Conservation (phyloP, 1,140 invertebrate species). For the Uloborus diversus region DNA sequence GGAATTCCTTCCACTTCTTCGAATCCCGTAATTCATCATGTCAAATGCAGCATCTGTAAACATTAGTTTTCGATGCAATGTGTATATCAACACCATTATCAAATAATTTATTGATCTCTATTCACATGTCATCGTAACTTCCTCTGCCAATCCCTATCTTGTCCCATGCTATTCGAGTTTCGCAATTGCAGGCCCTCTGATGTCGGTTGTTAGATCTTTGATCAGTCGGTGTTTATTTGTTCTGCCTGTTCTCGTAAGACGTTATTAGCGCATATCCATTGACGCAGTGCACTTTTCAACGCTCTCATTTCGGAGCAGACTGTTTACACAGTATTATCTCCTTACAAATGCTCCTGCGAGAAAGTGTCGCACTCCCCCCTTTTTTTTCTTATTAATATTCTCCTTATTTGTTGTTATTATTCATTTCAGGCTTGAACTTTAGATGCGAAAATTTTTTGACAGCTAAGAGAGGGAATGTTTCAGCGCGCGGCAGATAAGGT, state of each 20-base stretch:
- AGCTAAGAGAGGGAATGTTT: conserved; percentile 40
- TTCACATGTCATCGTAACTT: too few relatives aligned
- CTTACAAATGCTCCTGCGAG: conserved; percentile 37
- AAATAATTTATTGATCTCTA: too few relatives aligned
- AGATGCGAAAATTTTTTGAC: conserved; percentile 2
- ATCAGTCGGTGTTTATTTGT: conserved; percentile 47
- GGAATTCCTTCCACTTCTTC: too few relatives aligned
- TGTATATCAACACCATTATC: too few relatives aligned
- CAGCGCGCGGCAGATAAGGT: too few relatives aligned
- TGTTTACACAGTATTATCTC: conserved; percentile 43
- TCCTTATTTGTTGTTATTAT: background rate
- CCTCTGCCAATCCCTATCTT: too few relatives aligned
- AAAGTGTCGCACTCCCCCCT: background rate
- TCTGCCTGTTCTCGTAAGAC: conserved; percentile 9
- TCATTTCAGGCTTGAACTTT: background rate
- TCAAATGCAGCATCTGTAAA: too few relatives aligned
- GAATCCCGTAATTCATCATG: too few relatives aligned
- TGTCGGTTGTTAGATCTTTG: conserved; percentile 27
- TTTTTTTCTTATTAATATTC: too few relatives aligned
- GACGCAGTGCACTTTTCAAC: conserved; percentile 26
- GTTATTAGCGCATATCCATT: conserved; percentile 37
- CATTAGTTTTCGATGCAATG: background rate
- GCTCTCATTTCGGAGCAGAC: conserved; percentile 20
- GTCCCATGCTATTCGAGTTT: background rate
- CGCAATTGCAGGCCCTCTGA: background rate